These are phyloP conservation scores for Chiridota heheva DNA, from an alignment of 35 echinoderm and acorn worm species.

Conservation along the genomic window DNA sequence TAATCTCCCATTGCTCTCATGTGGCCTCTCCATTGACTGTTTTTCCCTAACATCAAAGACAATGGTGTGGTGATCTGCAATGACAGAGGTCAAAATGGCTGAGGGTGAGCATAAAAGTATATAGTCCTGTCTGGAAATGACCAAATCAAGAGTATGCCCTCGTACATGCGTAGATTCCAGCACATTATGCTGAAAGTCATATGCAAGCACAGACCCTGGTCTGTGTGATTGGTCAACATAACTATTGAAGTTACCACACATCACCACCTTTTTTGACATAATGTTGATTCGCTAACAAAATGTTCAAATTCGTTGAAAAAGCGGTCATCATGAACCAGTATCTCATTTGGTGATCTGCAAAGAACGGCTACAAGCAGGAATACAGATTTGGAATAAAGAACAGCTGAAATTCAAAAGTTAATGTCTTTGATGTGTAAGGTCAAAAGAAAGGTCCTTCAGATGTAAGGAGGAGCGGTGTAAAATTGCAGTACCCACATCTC, in stretches of 20 bases:
- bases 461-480: slow-evolving; percentile 2
- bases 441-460: slow-evolving; percentile 20
- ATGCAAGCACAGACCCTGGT: slow-evolving; percentile 3
- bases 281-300: not conserved
- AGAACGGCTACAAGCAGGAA: slow-evolving; percentile 6
- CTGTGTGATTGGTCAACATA: slow-evolving; percentile 18
- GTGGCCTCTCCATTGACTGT: no score
- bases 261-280: not conserved
- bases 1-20: no score
- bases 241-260: slow-evolving; percentile 41
- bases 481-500: not conserved
- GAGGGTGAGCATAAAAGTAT: no score
- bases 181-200: slow-evolving; percentile 25
- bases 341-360: slow-evolving; percentile 1
- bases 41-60: no score
- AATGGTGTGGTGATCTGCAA: no score
- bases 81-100: no score
- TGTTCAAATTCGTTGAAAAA: slow-evolving; percentile 28
- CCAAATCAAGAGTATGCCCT: slow-evolving; percentile 16
- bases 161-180: slow-evolving; percentile 3
- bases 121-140: slow-evolving; percentile 2
- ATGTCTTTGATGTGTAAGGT: not conserved
- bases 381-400: not conserved
- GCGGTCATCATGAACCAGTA: not conserved
- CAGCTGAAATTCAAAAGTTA: slow-evolving; percentile 11